Percentiles rank a stretch among this genome's conserved stretches.
These are phyloP conservation scores for Synergus umbraculus DNA, from an alignment of 2,888 invertebrate species.

Conservation along the genomic window DNA sequence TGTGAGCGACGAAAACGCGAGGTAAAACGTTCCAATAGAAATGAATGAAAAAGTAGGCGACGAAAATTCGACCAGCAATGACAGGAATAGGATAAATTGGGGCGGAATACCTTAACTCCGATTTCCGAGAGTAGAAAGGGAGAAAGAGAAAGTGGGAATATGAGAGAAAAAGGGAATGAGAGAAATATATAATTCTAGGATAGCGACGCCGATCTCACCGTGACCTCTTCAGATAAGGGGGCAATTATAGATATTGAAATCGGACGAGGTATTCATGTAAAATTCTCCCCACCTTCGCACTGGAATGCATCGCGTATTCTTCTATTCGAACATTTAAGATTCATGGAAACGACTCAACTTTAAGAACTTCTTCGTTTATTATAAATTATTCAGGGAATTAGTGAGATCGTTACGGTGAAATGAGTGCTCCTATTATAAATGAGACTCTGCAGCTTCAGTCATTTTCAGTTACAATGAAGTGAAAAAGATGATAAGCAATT, in stretches of 20 bases:
- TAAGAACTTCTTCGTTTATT: conserved; percentile 17
- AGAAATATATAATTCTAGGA: conserved; percentile 49
- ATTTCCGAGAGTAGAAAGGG: not conserved
- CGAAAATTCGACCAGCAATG: conserved; percentile 26
- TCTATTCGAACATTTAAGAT: conserved; percentile 19
- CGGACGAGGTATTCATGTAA: conserved; percentile 58
- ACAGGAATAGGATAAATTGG: conserved; percentile 25
- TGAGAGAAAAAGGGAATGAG: conserved; percentile 11
- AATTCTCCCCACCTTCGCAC: conserved; percentile 52
- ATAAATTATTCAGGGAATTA: conserved; percentile 23
- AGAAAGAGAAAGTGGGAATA: not conserved
- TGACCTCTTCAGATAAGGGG: conserved; percentile 55
- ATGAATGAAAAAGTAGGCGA: conserved; percentile 12
- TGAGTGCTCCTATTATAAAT: not conserved
- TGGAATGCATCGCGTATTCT: conserved; percentile 6
- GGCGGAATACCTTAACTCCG: conserved; percentile 36
- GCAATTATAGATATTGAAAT: conserved; percentile 63
- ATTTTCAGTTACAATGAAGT: not conserved
- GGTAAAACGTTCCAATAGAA: not conserved
- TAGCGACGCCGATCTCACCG: conserved; percentile 47
- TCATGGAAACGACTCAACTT: conserved; percentile 11
- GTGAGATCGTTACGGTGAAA: not conserved
- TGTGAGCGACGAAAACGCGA: not conserved
- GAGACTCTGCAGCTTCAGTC: not conserved
- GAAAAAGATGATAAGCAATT: not conserved